Percentiles rank a stretch among this genome's conserved stretches.
phyloP scores from a whole-genome alignment of 2,888 invertebrate species.

The Antitype chi region DNA sequence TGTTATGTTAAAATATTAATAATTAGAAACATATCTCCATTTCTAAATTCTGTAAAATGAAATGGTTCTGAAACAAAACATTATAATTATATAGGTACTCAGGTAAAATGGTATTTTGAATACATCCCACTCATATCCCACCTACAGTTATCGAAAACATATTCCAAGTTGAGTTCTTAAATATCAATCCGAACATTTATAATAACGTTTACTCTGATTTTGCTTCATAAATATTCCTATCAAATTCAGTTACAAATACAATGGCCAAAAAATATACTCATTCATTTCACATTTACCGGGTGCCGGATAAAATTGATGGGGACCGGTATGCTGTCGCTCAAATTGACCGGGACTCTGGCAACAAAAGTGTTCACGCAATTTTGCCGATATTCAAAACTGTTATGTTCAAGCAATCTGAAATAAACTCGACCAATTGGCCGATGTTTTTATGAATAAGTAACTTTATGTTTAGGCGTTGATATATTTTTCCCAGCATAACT shows the following conservation, averaged over 20 bases:
- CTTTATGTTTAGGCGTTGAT: constrained; percentile 15
- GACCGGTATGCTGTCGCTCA: constrained; percentile 38
- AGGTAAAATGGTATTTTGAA: constrained; percentile 1
- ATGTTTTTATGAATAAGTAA: constrained; percentile 21
- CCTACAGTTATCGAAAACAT: constrained; percentile 8
- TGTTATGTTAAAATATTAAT: too few species aligned
- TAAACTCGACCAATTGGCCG: constrained; percentile 31
- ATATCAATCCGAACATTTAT: constrained; percentile 17
- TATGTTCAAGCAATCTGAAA: constrained; percentile 45
- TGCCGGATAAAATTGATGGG: constrained; percentile 36
- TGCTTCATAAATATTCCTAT: constrained; percentile 39
- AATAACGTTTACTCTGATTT: constrained; percentile 25
- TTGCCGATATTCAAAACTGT: constrained; percentile 27
- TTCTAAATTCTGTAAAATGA: background rate
- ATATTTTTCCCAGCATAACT: background rate
- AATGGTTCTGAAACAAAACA: constrained; percentile 16
- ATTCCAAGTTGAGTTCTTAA: constrained; percentile 14
- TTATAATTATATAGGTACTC: background rate
- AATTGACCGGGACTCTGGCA: constrained; percentile 14
- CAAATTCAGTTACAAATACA: constrained; percentile 49
- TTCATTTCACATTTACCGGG: constrained; percentile 33
- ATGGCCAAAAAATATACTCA: constrained; percentile 33
- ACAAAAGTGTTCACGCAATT: constrained; percentile 36
- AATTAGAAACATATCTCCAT: background rate
- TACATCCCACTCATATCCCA: constrained; percentile 1